phyloP scores from a whole-genome alignment of 92 coral and sea anemone genomes.

The Zoanthus solanderi region DNA sequence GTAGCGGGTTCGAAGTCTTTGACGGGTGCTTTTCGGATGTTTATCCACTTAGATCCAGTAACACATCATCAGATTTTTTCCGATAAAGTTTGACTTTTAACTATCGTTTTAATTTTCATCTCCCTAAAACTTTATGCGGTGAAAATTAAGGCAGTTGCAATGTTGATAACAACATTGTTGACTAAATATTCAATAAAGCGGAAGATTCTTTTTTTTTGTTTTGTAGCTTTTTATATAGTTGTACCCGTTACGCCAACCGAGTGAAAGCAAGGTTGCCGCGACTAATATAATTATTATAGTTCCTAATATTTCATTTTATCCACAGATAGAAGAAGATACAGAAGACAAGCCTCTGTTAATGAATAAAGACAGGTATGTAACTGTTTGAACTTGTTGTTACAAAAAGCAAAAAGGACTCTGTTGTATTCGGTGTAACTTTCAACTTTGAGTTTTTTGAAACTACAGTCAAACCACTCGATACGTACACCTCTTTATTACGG shows the following conservation, averaged over 20 bases:
- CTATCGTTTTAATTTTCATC: neutral
- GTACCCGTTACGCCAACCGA: slow-evolving; percentile 31
- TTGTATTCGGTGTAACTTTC: slow-evolving; percentile 5
- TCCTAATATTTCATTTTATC: slow-evolving; percentile 40
- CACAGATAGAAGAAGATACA: slow-evolving; percentile 50
- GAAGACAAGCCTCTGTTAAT: slow-evolving; percentile 47
- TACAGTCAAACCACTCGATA: too few relatives aligned
- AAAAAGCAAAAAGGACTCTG: slow-evolving; percentile 24
- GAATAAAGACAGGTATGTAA: slow-evolving; percentile 53
- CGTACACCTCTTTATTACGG: neutral
- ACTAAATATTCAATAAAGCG: slow-evolving; percentile 6
- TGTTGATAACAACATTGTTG: slow-evolving; percentile 34
- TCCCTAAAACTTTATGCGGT: slow-evolving; percentile 6
- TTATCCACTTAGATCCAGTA: slow-evolving; percentile 4
- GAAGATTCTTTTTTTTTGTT: slow-evolving; percentile 1
- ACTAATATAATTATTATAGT: slow-evolving; percentile 24
- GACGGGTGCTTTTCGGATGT: slow-evolving; percentile 10
- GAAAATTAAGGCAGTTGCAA: slow-evolving; percentile 13
- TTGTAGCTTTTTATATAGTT: slow-evolving; percentile 42
- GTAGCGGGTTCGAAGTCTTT: slow-evolving; percentile 6
- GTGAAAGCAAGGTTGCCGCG: slow-evolving; percentile 15
- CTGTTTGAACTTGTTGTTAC: slow-evolving; percentile 52
- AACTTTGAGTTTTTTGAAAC: neutral
- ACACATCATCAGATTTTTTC: slow-evolving; percentile 3
- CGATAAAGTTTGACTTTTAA: slow-evolving; percentile 6